Evolutionary conservation across 2,797 vertebrate species (phyloP), one percentile per base, ranked within the genome.

Genomic region (Gorsachius magnificus): DNA sequence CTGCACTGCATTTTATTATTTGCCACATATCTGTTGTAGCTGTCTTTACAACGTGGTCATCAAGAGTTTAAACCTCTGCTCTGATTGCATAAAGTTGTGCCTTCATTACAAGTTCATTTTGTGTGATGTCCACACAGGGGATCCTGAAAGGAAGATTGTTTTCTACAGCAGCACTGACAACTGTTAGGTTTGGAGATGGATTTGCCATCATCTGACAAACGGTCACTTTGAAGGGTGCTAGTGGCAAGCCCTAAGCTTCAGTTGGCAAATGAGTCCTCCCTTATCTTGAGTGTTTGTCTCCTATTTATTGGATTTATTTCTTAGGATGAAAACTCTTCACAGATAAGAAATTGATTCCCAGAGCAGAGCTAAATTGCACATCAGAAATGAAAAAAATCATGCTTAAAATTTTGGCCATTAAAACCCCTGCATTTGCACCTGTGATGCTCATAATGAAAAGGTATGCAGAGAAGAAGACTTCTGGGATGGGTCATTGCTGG

Each of bases 401-500:
- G 24, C 56, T 29, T 78, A n/a, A 36, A 17, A 43, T 65, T 84
- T 71, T 91, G 12, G 3, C 31, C 71, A 5, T 12, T 48, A 85
- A 64, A 71, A 33, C 16, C 11, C 46, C 33, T 68, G 35, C 14
- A 43, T 90, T 71, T 2, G 1, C n/a, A 43, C 5, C 22, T 50
- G 9, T 25, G 41, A 24, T 76, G 13, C 13, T 65, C 2, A 0
- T 36, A 64, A 36, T 48, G n/a, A 61, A 50, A 60, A 70, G 1
- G 4, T 22, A 13, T 16, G 22, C 12, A n/a, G 48, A 45, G 19
- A 53, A 53, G 35, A 48, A 5, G 26, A 18, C 2, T 51, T 43
- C 11, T 0, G 1, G 28, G 11, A 6, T 63, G 36, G 6, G 22
- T 68, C 13, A 7, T 15, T 58, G n/a, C 16, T n/a, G 29, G 19